phyloP scores from a whole-genome alignment of 2,888 invertebrate genomes.

The Ommatoiulus sabulosus region DNA sequence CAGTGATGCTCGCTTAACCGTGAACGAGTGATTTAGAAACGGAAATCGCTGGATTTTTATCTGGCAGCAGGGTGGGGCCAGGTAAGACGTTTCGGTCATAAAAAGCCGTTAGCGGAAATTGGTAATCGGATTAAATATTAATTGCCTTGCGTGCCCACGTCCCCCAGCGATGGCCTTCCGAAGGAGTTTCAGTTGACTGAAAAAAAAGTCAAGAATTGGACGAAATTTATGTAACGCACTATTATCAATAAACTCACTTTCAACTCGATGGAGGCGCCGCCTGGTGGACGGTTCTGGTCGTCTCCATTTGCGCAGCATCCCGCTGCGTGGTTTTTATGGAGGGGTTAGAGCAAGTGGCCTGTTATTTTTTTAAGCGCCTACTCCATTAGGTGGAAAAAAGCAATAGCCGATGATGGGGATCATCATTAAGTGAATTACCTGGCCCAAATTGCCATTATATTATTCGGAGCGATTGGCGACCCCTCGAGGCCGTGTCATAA shows the following conservation, averaged over 20 bases:
- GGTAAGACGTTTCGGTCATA: not conserved
- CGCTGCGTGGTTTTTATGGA: not conserved
- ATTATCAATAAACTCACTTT: too few relatives aligned
- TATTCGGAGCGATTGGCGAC: slow-evolving; percentile 30
- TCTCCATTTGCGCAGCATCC: slow-evolving; percentile 2
- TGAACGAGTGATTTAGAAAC: slow-evolving; percentile 21
- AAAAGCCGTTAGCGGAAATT: slow-evolving; percentile 38
- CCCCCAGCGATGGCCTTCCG: not conserved
- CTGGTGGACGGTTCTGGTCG: not conserved
- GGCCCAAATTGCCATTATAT: slow-evolving; percentile 38
- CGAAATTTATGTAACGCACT: not conserved
- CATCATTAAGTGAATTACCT: slow-evolving; percentile 48
- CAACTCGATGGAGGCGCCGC: not conserved
- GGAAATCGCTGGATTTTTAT: not conserved
- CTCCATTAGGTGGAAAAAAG: slow-evolving; percentile 31
- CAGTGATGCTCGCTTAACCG: not conserved
- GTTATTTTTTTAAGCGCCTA: slow-evolving; percentile 2
- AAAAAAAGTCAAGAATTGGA: not conserved
- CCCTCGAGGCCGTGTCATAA: slow-evolving; percentile 35
- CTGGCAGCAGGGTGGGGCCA: not conserved
- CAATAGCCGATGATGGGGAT: slow-evolving; percentile 38
- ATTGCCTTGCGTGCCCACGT: slow-evolving; percentile 40
- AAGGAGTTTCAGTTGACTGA: not conserved
- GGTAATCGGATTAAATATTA: slow-evolving; percentile 45
- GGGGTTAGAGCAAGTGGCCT: not conserved